Conservation (phyloP, 23 tunicate species). For the Halocynthia aurantium region DNA sequence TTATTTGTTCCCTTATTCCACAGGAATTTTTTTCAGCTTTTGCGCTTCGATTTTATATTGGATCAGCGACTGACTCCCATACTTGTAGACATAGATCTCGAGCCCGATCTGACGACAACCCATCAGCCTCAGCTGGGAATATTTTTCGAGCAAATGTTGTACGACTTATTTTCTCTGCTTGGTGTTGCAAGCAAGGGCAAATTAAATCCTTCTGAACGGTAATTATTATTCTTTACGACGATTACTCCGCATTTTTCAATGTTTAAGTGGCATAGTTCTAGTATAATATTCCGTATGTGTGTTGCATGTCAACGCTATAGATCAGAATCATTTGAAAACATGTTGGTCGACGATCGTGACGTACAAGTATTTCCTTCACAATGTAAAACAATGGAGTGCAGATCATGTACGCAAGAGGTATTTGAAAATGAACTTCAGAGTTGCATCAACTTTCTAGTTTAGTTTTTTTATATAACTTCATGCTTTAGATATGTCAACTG, state of each 20-base stretch:
- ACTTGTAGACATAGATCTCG: conserved; percentile 88
- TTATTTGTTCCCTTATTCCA: not conserved
- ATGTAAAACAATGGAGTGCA: not conserved
- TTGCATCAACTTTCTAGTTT: not conserved
- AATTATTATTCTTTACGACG: too few relatives aligned
- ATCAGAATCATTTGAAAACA: not conserved
- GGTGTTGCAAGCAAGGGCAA: conserved; percentile 13
- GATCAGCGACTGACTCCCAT: conserved; percentile 53
- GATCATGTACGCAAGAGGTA: not conserved
- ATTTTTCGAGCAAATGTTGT: conserved; percentile 69
- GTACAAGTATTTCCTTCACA: conserved; percentile 14
- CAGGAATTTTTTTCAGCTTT: conserved; percentile 67
- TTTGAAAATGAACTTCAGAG: not conserved
- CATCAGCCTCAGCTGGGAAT: conserved; percentile 57
- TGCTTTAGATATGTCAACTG: conserved; percentile 29
- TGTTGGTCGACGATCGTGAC: conserved; percentile 8
- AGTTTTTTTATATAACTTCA: not conserved
- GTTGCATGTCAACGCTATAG: too few relatives aligned
- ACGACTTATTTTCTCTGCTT: conserved; percentile 41
- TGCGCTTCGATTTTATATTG: conserved; percentile 91
- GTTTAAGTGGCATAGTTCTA: too few relatives aligned
- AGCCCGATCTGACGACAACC: conserved; percentile 83
- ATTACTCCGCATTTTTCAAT: too few relatives aligned
- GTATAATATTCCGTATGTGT: too few relatives aligned
- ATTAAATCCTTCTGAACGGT: not conserved